Conservation (phyloP, 1,140 invertebrate genomes). For the Drosophila ficusphila region DNA sequence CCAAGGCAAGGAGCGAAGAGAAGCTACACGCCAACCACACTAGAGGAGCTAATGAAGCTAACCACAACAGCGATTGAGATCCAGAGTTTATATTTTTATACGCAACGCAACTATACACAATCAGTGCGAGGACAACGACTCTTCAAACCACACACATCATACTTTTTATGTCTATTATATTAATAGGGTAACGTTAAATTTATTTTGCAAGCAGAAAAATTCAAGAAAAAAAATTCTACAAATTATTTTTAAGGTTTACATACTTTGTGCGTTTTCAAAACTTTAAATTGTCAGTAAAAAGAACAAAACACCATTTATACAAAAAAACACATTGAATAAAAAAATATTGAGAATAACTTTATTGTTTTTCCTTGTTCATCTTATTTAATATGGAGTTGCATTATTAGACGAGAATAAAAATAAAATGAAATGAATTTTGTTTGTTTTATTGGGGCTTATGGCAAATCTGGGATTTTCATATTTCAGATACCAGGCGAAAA, state of each 20-base stretch:
- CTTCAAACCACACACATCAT: constrained; percentile 33
- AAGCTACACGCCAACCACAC: constrained; percentile 56
- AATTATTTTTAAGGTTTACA: constrained; percentile 37
- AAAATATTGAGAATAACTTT: background rate
- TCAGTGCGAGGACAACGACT: constrained; percentile 25
- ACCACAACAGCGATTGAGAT: constrained; percentile 24
- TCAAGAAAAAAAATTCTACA: background rate
- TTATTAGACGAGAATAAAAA: no score
- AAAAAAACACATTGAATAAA: background rate
- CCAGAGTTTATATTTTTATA: constrained; percentile 79
- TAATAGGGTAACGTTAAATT: constrained; percentile 63
- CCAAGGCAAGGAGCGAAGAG: constrained; percentile 59
- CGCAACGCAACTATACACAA: constrained; percentile 51
- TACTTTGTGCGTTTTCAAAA: constrained; percentile 56
- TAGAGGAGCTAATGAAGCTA: background rate
- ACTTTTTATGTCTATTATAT: constrained; percentile 78
- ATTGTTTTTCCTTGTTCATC: background rate
- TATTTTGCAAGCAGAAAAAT: constrained; percentile 15
- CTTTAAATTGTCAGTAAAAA: constrained; percentile 45
- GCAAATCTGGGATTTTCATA: no score
- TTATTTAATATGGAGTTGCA: no score
- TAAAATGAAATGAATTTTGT: no score
- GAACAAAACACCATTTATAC: constrained; percentile 15
- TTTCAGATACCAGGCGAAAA: no score
- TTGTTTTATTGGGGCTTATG: no score